Base-by-base conservation (phyloP, 1,140 invertebrate species). In the Kradibia gibbosae region DNA sequence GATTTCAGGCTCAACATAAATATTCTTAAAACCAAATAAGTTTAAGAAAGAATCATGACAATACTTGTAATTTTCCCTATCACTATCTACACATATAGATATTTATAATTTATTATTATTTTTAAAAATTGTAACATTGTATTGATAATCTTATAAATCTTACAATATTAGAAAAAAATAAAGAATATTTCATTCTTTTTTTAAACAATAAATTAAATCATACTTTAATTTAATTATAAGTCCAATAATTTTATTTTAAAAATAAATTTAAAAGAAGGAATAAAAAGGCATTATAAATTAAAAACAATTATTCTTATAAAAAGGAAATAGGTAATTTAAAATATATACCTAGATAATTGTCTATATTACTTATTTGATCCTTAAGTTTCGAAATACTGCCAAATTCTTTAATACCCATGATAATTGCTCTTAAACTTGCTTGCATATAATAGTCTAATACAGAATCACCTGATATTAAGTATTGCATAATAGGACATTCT, bases 371-470 rank as follows among this genome's bases (percentile, higher is more conserved):
- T 4, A 77, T 42, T 28, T 75, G 0, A 11, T 70, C 25, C 28
- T 39, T 48, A 1, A 81, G 25, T 34, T 77, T 72, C 28, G 28
- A 28, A 2, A 81, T 76, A 10, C 34, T 60, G n/a, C 74, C 80
- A 50, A 71, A 62, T 81, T 81, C 80, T 20, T 50, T 71, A 36
- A 77, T 28, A 60, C 50, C 74, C 48, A 60, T 57, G 39, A 77
- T 60, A 11, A 81, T 3, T 34, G 74, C 48, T 72, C 74, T 77
- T n/a, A 77, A 10, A 45, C 53, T 67, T 17, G n/a, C 28, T 53
- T 77, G 73, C 28, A 45, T 39, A 17, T 42, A 3, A 53, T 82
- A 67, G 31, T 71, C 34, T 5, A 36, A 53, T 0, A 4, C 20
- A 57, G 57, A 5, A 50, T 42, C 34, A 10, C 22, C 72, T 3